A percentile compares a stretch with the other conserved stretches of the same genome.
Conservation (phyloP, 2,113 vertebrate genomes). For the Cricetomys ansorgei region DNA sequence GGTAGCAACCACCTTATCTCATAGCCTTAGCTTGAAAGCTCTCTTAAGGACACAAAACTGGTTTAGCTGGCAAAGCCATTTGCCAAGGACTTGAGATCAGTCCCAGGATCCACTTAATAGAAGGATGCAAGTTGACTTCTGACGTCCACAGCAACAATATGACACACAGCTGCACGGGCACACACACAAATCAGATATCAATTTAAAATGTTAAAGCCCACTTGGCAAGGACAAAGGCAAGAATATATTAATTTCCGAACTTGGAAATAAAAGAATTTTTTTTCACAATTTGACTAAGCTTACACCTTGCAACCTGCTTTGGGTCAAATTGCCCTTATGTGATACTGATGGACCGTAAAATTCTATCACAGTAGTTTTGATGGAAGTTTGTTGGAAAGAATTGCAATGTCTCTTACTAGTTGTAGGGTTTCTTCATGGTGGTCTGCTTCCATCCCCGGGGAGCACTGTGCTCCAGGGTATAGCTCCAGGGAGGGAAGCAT, state of each 20-base stretch:
- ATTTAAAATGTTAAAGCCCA: neutral
- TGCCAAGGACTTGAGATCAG: no score
- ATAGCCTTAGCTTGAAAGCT: conserved; percentile 22
- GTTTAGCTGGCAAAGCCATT: neutral
- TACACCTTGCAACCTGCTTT: neutral
- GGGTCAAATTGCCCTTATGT: neutral
- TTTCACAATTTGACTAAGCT: neutral
- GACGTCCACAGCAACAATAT: neutral
- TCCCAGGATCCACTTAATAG: neutral
- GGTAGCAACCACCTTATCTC: neutral
- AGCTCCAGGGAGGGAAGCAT: no score
- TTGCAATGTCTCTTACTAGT: neutral
- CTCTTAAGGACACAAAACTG: neutral
- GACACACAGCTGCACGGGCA: neutral
- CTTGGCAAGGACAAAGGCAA: neutral
- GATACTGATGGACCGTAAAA: neutral
- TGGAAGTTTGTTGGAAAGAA: neutral
- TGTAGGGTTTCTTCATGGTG: no score
- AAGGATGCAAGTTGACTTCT: neutral
- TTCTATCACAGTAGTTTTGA: neutral
- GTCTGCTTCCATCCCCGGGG: no score
- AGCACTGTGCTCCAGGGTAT: no score
- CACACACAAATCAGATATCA: neutral
- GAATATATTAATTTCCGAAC: neutral
- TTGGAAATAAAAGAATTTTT: neutral